Evolutionary conservation across 2,888 invertebrate species (phyloP).

Genomic region (Elgonia sp.): DNA sequence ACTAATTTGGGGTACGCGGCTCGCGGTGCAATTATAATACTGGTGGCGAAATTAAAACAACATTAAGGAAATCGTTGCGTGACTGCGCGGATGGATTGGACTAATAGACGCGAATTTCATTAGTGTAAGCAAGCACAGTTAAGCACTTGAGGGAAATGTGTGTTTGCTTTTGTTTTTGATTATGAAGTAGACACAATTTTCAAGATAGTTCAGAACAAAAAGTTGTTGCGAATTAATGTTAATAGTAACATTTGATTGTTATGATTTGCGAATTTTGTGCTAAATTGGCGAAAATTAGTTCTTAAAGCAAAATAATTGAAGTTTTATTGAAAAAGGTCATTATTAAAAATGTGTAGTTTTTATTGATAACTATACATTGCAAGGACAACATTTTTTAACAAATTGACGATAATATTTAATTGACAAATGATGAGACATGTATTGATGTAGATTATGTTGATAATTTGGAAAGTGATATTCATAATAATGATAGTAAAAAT

Average conservation of each 20-base stretch:
- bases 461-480: too few relatives aligned
- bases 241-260: not conserved
- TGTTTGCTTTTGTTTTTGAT: conserved; percentile 6
- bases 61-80: conserved; percentile 61
- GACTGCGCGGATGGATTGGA: conserved; percentile 51
- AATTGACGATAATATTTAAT: too few relatives aligned
- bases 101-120: conserved; percentile 55
- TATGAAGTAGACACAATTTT: not conserved
- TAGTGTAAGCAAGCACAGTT: conserved; percentile 32
- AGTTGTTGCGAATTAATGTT: not conserved
- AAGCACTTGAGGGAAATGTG: not conserved
- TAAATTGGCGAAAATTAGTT: too few relatives aligned
- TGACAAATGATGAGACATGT: too few relatives aligned
- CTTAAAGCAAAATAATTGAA: too few relatives aligned
- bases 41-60: conserved; percentile 58
- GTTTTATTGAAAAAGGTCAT: too few relatives aligned
- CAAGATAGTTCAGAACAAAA: not conserved
- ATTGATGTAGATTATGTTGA: too few relatives aligned
- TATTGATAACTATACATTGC: too few relatives aligned
- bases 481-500: too few relatives aligned
- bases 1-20: conserved; percentile 60
- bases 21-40: conserved; percentile 59
- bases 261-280: too few relatives aligned
- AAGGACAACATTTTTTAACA: too few relatives aligned
- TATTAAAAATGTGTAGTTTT: too few relatives aligned